A percentile compares a stretch with the other conserved stretches of the same genome.
Conservation (phyloP, 2,113 vertebrate species). For the Bagarius yarrelli region DNA sequence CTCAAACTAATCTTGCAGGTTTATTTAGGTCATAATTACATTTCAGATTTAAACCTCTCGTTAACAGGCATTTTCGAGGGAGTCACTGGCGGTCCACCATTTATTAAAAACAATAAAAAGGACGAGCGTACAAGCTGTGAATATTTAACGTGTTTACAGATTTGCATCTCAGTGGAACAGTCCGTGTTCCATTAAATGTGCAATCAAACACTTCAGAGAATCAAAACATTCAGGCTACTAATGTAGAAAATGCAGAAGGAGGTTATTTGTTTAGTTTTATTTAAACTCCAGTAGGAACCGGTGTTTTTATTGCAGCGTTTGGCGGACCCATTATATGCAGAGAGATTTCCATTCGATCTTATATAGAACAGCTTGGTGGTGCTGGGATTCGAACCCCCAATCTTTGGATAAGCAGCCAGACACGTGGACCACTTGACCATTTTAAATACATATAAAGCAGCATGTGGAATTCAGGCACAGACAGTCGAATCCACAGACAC, state of each 20-base stretch:
- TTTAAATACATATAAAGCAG: too few relatives aligned
- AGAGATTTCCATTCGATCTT: too few relatives aligned
- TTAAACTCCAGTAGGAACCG: too few relatives aligned
- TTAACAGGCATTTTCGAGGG: neutral
- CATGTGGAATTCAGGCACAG: too few relatives aligned
- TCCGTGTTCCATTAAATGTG: neutral
- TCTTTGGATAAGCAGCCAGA: too few relatives aligned
- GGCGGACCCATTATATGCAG: too few relatives aligned
- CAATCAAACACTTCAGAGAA: neutral
- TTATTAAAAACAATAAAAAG: neutral
- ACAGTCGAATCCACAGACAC: too few relatives aligned
- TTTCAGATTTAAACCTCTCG: neutral
- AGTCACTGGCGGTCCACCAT: neutral
- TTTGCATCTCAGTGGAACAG: neutral
- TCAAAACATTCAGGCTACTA: neutral
- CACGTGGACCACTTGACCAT: too few relatives aligned
- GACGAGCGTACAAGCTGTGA: neutral
- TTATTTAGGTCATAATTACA: neutral
- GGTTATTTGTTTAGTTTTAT: too few relatives aligned
- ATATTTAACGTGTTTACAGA: neutral
- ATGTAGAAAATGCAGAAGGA: neutral
- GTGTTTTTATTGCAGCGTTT: too few relatives aligned
- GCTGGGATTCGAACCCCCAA: too few relatives aligned
- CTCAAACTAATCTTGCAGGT: neutral
- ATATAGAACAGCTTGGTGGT: too few relatives aligned